Percentiles rank a stretch among this genome's conserved stretches.
Evolutionary conservation across 2,113 vertebrate species (phyloP).

Genomic region (Mellivora capensis): DNA sequence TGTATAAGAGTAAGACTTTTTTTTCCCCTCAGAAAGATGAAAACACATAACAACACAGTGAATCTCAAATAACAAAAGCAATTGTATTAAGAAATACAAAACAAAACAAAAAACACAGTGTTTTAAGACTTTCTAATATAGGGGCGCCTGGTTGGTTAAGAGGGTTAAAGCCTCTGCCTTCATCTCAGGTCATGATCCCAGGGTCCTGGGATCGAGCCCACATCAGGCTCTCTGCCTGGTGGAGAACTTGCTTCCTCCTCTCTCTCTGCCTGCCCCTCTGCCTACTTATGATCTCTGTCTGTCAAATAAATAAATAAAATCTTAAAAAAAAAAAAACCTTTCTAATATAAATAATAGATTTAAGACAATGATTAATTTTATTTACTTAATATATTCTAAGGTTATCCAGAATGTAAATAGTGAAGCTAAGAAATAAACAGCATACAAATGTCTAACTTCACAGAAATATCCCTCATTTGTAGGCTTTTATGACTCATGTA

Average conservation of each 20-base stretch:
- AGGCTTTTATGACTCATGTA: not conserved
- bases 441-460: not conserved
- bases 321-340: not conserved
- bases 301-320: too few species aligned
- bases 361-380: conserved; percentile 12
- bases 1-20: conserved; percentile 23
- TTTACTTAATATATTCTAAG: conserved; percentile 20
- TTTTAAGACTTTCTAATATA: conserved; percentile 4
- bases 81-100: not conserved
- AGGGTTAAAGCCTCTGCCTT: too few species aligned
- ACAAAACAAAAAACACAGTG: not conserved
- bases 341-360: conserved; percentile 33
- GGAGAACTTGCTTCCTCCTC: too few species aligned
- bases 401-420: not conserved
- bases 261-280: too few species aligned
- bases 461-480: not conserved
- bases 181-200: too few species aligned
- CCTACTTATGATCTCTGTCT: too few species aligned
- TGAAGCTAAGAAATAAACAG: not conserved
- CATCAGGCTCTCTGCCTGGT: too few species aligned
- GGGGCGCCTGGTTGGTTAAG: too few species aligned
- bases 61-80: conserved; percentile 46
- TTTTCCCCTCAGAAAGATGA: conserved; percentile 35
- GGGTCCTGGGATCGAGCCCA: too few species aligned
- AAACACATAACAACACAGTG: conserved; percentile 24